Evolutionary conservation across 2,797 vertebrate species (phyloP).

Genomic region (Ctenopoma multispine): DNA sequence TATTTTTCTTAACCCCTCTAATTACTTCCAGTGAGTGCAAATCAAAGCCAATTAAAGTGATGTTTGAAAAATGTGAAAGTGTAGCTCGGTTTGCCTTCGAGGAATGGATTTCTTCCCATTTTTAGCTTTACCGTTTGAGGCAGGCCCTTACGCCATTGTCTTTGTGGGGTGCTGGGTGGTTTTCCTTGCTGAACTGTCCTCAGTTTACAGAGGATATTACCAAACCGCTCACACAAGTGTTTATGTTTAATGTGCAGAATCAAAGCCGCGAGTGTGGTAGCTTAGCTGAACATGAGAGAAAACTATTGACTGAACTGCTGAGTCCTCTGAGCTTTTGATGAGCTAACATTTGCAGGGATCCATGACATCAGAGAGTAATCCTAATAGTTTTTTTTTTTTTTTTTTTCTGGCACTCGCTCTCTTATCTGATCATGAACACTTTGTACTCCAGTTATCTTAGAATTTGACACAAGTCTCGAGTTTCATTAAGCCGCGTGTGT

Average conservation of each 20-base stretch:
- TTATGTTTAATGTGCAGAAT: conserved; percentile 72
- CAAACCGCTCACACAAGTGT: conserved; percentile 41
- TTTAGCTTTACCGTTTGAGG: conserved; percentile 41
- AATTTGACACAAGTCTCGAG: conserved; percentile 72
- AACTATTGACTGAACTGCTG: conserved; percentile 65
- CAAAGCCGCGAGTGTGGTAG: conserved; percentile 64
- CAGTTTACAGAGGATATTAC: conserved; percentile 48
- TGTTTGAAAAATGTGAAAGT: conserved; percentile 62
- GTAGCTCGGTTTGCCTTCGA: conserved; percentile 41
- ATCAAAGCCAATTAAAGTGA: conserved; percentile 70
- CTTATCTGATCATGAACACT: conserved; percentile 77
- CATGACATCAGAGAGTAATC: conserved; percentile 76
- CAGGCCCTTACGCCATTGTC: conserved; percentile 35
- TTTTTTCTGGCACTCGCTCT: conserved; percentile 38
- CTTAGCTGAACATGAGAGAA: conserved; percentile 71
- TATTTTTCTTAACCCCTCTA: conserved; percentile 42
- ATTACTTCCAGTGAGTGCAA: conserved; percentile 71
- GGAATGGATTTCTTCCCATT: conserved; percentile 52
- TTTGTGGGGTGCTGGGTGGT: conserved; percentile 27
- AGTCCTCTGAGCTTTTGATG: conserved; percentile 70
- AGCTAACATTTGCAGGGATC: conserved; percentile 75
- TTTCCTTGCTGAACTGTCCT: conserved; percentile 51
- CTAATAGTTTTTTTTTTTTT: conserved; percentile 46
- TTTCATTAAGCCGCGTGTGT: conserved; percentile 70
- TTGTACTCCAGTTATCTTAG: conserved; percentile 75